Evolutionary conservation across 2,113 vertebrate genomes (phyloP).

Genomic region (Irena cyanogastra): DNA sequence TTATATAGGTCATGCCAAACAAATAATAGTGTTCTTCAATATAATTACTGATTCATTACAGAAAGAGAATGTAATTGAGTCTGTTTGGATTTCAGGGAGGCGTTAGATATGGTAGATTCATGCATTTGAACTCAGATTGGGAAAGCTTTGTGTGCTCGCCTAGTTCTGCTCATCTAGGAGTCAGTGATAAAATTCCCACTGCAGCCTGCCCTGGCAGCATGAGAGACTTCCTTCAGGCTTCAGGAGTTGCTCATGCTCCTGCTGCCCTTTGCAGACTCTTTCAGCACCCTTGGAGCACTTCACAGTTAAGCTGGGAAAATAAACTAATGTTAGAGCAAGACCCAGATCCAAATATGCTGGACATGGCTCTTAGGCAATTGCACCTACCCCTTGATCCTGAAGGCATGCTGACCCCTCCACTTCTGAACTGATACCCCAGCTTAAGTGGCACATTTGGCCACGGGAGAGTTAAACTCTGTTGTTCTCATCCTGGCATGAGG

Average conservation of each 20-base stretch:
- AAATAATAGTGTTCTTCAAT: slow-evolving; percentile 62
- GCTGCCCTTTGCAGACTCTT: background rate
- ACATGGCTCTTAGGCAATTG: background rate
- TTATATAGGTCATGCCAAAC: slow-evolving; percentile 67
- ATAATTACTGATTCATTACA: slow-evolving; percentile 61
- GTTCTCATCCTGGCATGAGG: background rate
- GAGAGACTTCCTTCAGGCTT: background rate
- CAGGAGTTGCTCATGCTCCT: background rate
- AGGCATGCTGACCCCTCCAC: background rate
- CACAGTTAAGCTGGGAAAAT: background rate
- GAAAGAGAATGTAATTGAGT: slow-evolving; percentile 31
- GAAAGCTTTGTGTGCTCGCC: background rate
- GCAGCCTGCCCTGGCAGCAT: background rate
- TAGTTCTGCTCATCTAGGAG: background rate
- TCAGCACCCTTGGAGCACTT: background rate
- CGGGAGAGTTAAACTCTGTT: background rate
- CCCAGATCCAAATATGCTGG: background rate
- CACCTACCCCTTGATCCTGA: background rate
- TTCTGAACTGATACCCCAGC: background rate
- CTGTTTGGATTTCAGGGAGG: slow-evolving; percentile 52
- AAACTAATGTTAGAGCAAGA: background rate
- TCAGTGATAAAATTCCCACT: background rate
- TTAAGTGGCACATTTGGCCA: background rate
- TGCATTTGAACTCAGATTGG: background rate
- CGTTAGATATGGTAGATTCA: background rate